Evolutionary conservation across 2,888 invertebrate genomes (phyloP).

Genomic region (Agriopis leucophaearia): DNA sequence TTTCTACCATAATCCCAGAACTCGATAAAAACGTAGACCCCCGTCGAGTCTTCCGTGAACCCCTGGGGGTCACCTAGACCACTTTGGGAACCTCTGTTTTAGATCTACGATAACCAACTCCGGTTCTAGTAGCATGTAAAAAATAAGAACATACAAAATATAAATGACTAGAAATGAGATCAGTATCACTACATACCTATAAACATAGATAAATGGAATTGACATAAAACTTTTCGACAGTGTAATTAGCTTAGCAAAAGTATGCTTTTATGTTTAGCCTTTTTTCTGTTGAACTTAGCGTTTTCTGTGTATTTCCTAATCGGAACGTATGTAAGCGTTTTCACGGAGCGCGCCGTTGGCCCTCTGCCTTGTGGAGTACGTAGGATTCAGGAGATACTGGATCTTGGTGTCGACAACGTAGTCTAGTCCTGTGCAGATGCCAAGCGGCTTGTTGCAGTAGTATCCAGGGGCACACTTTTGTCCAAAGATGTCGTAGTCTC

Average conservation of each 20-base stretch:
- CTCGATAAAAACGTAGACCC: too few species aligned
- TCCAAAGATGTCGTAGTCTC: conserved; percentile 66
- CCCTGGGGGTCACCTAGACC: too few species aligned
- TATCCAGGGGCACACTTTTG: conserved; percentile 73
- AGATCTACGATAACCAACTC: too few species aligned
- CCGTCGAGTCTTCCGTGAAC: too few species aligned
- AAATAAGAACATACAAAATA: too few species aligned
- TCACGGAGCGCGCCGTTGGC: conserved; percentile 27
- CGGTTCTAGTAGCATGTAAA: too few species aligned
- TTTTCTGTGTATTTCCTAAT: conserved; percentile 1
- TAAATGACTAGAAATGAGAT: background rate
- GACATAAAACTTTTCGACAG: too few species aligned
- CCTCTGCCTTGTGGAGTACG: conserved; percentile 50
- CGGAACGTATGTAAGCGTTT: conserved; percentile 33
- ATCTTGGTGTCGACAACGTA: conserved; percentile 59
- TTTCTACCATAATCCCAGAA: too few species aligned
- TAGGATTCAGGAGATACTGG: conserved; percentile 59
- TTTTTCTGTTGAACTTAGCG: background rate
- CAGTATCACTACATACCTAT: too few species aligned
- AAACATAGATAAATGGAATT: too few species aligned
- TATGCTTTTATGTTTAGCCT: background rate
- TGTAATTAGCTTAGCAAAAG: too few species aligned
- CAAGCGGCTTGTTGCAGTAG: conserved; percentile 66
- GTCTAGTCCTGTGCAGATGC: conserved; percentile 67
- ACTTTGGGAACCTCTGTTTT: too few species aligned